Percentiles rank a stretch among this genome's conserved stretches.
phyloP scores from a whole-genome alignment of 2,113 vertebrate genomes.

The Phaethon lepturus region DNA sequence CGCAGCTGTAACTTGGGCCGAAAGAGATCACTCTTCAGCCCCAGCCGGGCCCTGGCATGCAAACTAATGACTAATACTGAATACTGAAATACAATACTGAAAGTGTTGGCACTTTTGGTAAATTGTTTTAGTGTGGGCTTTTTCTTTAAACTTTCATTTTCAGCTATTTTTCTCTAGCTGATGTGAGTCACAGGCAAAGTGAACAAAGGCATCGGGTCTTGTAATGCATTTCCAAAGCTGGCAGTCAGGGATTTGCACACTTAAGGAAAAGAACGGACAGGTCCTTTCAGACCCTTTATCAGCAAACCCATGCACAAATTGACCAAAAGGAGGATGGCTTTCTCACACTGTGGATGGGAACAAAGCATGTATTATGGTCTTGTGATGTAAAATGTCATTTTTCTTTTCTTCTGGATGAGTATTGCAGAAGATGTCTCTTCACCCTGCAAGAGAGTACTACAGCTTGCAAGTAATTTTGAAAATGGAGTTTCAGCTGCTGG shows the following conservation, averaged over 20 bases:
- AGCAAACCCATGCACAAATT: background rate
- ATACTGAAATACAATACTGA: background rate
- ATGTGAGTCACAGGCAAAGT: constrained; percentile 12
- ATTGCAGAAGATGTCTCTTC: background rate
- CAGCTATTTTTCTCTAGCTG: background rate
- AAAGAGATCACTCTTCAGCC: background rate
- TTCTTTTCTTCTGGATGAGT: background rate
- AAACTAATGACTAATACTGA: background rate
- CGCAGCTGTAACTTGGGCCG: background rate
- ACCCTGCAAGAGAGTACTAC: background rate
- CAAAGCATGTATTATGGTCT: background rate
- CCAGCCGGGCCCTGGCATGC: background rate
- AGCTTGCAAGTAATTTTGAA: background rate
- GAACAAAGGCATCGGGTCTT: background rate
- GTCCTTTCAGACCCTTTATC: background rate
- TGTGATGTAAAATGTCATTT: background rate
- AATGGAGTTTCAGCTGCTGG: background rate
- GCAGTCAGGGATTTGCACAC: background rate
- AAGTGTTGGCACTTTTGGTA: background rate
- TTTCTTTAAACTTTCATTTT: constrained; percentile 6
- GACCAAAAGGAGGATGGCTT: background rate
- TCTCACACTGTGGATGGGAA: background rate
- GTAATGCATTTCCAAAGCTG: background rate
- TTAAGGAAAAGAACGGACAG: background rate
- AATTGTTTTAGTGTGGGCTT: background rate